Percentiles rank a stretch among this genome's conserved stretches.
Evolutionary conservation across 2,888 invertebrate genomes (phyloP).

Genomic region (Lasioglossum oenotherae): DNA sequence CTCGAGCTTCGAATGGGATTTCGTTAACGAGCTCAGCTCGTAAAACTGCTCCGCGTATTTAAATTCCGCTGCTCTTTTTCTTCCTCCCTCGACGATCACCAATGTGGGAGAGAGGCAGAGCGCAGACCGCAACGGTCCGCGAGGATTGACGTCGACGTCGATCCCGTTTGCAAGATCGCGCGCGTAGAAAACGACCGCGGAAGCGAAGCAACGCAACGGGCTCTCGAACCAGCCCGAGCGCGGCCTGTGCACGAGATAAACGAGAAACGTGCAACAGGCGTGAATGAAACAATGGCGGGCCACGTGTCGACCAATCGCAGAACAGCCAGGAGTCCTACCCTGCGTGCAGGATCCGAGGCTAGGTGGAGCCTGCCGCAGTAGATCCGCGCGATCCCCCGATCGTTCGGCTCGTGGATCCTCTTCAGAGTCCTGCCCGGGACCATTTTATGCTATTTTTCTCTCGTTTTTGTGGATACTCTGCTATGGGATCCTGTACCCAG

Average conservation of each 20-base stretch:
- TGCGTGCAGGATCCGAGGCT: conserved; percentile 63
- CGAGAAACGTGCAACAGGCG: conserved; percentile 74
- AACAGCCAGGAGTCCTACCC: conserved; percentile 62
- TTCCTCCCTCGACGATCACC: neutral
- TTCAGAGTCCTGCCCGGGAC: conserved; percentile 7
- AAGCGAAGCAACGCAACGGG: neutral
- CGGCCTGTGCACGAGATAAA: conserved; percentile 64
- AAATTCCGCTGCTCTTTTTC: conserved; percentile 22
- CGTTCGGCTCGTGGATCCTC: conserved; percentile 43
- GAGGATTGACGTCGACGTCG: conserved; percentile 48
- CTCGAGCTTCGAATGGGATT: conserved; percentile 22
- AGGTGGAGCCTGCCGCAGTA: conserved; percentile 72
- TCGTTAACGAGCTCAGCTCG: conserved; percentile 46
- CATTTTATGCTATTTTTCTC: conserved; percentile 42
- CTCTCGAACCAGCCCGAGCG: conserved; percentile 28
- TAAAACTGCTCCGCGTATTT: conserved; percentile 44
- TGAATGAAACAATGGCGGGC: conserved; percentile 78
- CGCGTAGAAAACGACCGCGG: neutral
- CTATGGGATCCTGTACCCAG: neutral
- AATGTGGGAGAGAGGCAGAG: neutral
- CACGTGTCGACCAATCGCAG: conserved; percentile 73
- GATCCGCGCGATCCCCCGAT: conserved; percentile 65
- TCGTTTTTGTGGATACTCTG: neutral
- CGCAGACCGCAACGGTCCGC: conserved; percentile 27
- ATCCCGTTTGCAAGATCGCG: conserved; percentile 23